A percentile compares a stretch with the other conserved stretches of the same genome.
These are phyloP conservation scores for Anthonomus grandis DNA, from an alignment of 1,140 invertebrate genomes.

Conservation along the genomic window DNA sequence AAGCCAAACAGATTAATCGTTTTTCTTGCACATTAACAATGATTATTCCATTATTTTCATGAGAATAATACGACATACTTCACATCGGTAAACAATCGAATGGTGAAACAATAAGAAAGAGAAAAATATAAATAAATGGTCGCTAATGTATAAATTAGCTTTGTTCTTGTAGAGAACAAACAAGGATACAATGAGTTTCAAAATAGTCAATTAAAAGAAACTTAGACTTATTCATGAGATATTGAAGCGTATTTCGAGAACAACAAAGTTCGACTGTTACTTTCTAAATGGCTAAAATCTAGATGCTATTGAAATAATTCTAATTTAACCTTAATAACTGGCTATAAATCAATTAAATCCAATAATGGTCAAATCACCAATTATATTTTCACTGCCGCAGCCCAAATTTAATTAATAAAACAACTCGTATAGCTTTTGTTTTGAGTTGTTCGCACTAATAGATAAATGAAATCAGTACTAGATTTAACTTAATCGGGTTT, in stretches of 20 bases:
- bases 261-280: no score
- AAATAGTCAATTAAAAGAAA: not conserved
- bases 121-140: conserved; percentile 7
- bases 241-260: not conserved
- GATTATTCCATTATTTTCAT: not conserved
- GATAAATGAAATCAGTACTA: no score
- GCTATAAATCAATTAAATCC: no score
- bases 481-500: no score
- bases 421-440: no score
- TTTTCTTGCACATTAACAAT: not conserved
- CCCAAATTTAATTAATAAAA: no score
- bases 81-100: conserved; percentile 5
- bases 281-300: no score
- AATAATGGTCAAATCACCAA: no score
- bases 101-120: conserved; percentile 3
- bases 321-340: no score
- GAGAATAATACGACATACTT: conserved; percentile 9
- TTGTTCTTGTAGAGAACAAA: not conserved
- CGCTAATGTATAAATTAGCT: not conserved
- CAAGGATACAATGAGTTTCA: conserved; percentile 6
- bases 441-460: no score
- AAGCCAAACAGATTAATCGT: not conserved
- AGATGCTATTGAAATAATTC: no score
- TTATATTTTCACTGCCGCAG: no score
- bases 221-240: not conserved